Conservation (phyloP, 2,888 invertebrate species). For the Nysson spinosus region DNA sequence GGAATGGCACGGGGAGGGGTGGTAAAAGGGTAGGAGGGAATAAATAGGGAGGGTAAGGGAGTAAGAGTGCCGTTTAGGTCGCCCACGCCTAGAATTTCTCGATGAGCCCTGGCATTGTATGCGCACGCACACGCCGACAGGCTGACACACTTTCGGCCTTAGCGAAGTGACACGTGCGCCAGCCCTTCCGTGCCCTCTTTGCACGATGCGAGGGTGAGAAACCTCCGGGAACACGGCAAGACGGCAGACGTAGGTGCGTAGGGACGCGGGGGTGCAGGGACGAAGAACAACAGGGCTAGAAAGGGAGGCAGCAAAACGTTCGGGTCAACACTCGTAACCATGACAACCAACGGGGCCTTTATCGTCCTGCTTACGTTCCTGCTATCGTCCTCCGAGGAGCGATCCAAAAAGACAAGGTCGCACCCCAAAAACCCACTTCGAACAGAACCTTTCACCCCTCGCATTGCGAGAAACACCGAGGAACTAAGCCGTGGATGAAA, state of each 20-base stretch:
- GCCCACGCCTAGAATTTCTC: constrained; percentile 44
- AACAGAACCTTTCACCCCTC: neutral
- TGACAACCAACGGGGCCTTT: constrained; percentile 60
- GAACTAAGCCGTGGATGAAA: too few species aligned
- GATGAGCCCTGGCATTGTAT: constrained; percentile 35
- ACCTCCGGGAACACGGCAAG: constrained; percentile 19
- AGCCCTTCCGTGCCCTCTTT: constrained; percentile 59
- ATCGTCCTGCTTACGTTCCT: constrained; percentile 54
- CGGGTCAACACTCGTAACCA: constrained; percentile 75
- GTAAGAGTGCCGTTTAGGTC: constrained; percentile 32
- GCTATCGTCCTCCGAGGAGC: constrained; percentile 32
- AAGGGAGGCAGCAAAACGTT: constrained; percentile 48
- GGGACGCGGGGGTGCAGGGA: constrained; percentile 2
- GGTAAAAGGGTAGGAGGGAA: neutral
- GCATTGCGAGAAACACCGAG: too few species aligned
- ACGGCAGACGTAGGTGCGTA: too few species aligned
- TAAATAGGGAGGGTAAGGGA: constrained; percentile 42
- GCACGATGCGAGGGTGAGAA: constrained; percentile 42
- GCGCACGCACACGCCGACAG: constrained; percentile 48
- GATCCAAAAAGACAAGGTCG: constrained; percentile 39
- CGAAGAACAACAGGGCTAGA: constrained; percentile 18
- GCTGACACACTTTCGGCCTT: constrained; percentile 57
- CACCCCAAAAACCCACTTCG: neutral
- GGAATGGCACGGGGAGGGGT: too few species aligned
- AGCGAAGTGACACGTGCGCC: constrained; percentile 51